phyloP scores from a whole-genome alignment of 2,113 vertebrate genomes.

The Paratilapia polleni region DNA sequence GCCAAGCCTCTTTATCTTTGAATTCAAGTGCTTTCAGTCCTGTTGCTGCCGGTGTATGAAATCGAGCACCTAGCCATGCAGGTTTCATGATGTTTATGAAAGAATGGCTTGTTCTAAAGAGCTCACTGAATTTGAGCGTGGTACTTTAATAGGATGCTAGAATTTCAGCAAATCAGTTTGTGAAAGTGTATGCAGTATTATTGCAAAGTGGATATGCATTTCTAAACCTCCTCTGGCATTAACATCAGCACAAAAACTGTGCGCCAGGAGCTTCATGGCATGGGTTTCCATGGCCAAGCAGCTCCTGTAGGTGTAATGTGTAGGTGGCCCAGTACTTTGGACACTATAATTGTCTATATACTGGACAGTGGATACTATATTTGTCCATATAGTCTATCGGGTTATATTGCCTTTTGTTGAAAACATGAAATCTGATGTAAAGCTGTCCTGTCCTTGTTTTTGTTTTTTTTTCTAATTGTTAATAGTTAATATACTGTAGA shows the following conservation, averaged over 20 bases:
- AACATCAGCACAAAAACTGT: too few relatives aligned
- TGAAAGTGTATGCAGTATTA: too few relatives aligned
- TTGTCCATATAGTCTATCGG: background rate
- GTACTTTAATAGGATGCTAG: background rate
- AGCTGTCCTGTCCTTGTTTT: too few relatives aligned
- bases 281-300: background rate
- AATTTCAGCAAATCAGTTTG: background rate
- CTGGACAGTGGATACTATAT: background rate
- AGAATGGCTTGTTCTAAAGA: background rate
- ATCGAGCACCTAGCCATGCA: background rate
- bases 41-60: background rate
- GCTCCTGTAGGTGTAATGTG: background rate
- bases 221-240: too few relatives aligned
- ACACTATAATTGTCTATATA: background rate
- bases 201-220: too few relatives aligned
- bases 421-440: background rate
- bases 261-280: background rate
- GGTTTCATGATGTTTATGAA: background rate
- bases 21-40: background rate
- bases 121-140: background rate
- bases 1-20: too few relatives aligned
- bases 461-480: background rate
- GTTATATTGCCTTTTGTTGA: background rate
- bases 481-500: too few relatives aligned
- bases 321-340: background rate